Evolutionary conservation across 1,140 invertebrate species (phyloP).

Genomic region (Nautilus pompilius): DNA sequence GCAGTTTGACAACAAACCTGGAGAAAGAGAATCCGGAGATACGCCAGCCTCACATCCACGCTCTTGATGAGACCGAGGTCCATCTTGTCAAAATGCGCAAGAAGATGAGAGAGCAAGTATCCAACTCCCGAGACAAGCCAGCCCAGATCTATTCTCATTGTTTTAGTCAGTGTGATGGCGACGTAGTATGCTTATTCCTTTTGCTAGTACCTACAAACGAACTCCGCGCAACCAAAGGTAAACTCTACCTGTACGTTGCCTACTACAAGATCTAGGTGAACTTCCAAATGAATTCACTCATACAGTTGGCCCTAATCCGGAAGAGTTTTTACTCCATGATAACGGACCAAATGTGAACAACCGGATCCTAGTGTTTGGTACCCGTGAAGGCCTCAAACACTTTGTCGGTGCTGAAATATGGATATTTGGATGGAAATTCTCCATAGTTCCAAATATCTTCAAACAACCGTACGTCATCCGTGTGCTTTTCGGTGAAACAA

Average conservation of each 20-base stretch:
- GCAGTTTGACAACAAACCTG: background rate
- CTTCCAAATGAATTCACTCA: conserved; percentile 1
- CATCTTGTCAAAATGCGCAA: background rate
- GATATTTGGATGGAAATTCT: conserved; percentile 20
- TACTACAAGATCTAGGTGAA: background rate
- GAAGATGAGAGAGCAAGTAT: background rate
- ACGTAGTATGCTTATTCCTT: too few relatives aligned
- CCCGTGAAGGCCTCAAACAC: conserved; percentile 3
- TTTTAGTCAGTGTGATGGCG: too few relatives aligned
- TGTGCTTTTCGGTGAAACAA: conserved; percentile 14
- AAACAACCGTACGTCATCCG: conserved; percentile 14
- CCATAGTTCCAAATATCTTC: conserved; percentile 17
- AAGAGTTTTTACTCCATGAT: conserved; percentile 15
- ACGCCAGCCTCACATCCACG: background rate
- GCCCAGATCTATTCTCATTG: too few relatives aligned
- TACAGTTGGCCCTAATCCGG: conserved; percentile 4
- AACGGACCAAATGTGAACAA: conserved; percentile 13
- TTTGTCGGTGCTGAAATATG: conserved; percentile 11
- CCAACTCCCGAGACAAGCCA: background rate
- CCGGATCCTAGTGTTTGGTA: conserved; percentile 19
- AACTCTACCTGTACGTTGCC: background rate
- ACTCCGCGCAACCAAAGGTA: background rate
- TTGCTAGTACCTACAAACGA: too few relatives aligned
- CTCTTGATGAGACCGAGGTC: background rate
- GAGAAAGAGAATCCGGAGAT: background rate